Evolutionary conservation across 2,888 invertebrate species (phyloP).

Genomic region (Drosophila heteroneura): DNA sequence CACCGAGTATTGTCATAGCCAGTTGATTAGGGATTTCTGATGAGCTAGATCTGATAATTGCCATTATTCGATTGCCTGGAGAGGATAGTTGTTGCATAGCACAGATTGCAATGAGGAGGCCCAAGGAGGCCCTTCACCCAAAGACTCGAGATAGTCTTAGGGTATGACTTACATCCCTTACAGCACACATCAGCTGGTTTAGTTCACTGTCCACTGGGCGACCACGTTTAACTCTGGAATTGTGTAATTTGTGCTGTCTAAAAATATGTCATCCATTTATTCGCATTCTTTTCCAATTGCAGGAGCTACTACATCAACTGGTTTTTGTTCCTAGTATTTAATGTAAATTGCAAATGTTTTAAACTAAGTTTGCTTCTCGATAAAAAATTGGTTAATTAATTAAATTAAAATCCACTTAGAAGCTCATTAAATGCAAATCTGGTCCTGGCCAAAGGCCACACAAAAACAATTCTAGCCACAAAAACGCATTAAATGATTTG

Average conservation of each 20-base stretch:
- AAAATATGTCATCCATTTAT: not conserved
- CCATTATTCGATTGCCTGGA: no score
- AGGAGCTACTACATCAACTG: not conserved
- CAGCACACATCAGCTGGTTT: not conserved
- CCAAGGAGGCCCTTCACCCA: no score
- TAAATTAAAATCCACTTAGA: slow-evolving; percentile 79
- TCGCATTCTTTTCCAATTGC: not conserved
- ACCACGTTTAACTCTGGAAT: not conserved
- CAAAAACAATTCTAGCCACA: slow-evolving; percentile 77
- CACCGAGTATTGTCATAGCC: no score
- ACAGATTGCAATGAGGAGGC: no score
- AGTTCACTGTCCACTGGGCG: no score
- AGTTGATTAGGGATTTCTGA: no score
- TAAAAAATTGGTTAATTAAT: slow-evolving; percentile 61
- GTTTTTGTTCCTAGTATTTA: slow-evolving; percentile 6
- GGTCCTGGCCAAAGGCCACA: slow-evolving; percentile 29
- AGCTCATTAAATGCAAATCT: slow-evolving; percentile 80
- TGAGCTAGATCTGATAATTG: no score
- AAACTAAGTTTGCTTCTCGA: slow-evolving; percentile 28
- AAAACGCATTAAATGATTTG: slow-evolving; percentile 79
- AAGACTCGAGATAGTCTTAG: no score
- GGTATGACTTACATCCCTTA: no score
- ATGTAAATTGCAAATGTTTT: slow-evolving; percentile 29
- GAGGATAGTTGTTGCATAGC: no score
- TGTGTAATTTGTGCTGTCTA: not conserved